Evolutionary conservation across 2,888 invertebrate species (phyloP).

Genomic region (Dicranocentrus wangi): DNA sequence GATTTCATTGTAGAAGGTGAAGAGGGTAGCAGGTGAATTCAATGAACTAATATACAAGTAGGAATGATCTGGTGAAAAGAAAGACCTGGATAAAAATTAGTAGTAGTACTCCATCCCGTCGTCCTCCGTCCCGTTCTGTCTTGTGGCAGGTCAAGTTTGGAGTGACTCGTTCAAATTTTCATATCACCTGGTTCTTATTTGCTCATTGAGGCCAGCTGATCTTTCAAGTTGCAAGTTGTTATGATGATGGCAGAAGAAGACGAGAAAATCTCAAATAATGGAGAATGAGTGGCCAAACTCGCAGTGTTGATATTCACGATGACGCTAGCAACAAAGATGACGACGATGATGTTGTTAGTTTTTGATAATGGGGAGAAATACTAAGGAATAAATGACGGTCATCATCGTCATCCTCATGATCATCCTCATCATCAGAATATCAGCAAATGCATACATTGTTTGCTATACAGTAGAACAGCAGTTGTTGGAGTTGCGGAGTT

Average conservation of each 20-base stretch:
- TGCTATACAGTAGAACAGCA: constrained; percentile 19
- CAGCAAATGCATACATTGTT: constrained; percentile 35
- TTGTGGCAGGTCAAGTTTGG: constrained; percentile 66
- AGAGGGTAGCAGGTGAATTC: background rate
- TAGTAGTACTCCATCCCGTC: constrained; percentile 15
- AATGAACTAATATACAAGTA: background rate
- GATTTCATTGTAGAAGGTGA: too few relatives aligned
- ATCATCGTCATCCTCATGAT: constrained; percentile 63
- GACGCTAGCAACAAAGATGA: constrained; percentile 66
- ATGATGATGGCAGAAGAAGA: constrained; percentile 45
- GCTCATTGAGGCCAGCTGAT: constrained; percentile 64
- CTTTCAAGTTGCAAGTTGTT: constrained; percentile 59
- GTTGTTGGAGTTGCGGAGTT: too few relatives aligned
- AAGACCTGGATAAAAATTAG: constrained; percentile 22
- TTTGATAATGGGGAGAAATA: constrained; percentile 67
- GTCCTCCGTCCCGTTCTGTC: background rate
- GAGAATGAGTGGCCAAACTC: constrained; percentile 68
- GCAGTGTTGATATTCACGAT: constrained; percentile 67
- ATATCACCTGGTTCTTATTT: constrained; percentile 61
- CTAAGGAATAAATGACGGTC: constrained; percentile 64
- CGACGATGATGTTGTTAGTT: constrained; percentile 66
- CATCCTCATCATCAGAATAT: constrained; percentile 16
- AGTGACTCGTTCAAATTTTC: constrained; percentile 56
- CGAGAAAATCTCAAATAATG: constrained; percentile 62
- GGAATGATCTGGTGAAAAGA: background rate